Evolutionary conservation across 2,888 invertebrate species (phyloP).

Genomic region (Nephrocerus scutellatus): DNA sequence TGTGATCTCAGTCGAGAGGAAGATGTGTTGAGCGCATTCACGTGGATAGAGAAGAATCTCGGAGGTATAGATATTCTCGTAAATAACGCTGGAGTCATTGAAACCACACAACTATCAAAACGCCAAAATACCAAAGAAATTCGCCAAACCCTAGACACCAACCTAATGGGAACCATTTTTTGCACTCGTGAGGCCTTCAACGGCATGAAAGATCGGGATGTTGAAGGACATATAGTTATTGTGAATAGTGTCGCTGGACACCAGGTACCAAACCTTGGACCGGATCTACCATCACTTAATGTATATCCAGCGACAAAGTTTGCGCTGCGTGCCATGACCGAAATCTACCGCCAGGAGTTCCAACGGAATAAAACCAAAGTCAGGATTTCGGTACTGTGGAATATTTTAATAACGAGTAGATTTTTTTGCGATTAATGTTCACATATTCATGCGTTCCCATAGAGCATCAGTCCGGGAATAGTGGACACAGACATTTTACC

Average conservation of each 20-base stretch:
- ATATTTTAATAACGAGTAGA: background rate
- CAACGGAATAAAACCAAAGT: constrained; percentile 38
- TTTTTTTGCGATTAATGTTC: background rate
- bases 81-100: constrained; percentile 55
- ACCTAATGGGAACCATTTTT: constrained; percentile 48
- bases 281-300: constrained; percentile 40
- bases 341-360: constrained; percentile 46
- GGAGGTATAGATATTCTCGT: constrained; percentile 56
- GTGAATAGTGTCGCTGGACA: constrained; percentile 48
- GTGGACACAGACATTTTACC: constrained; percentile 43
- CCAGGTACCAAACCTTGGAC: constrained; percentile 39
- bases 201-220: constrained; percentile 47
- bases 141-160: constrained; percentile 48
- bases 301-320: constrained; percentile 46
- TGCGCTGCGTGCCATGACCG: constrained; percentile 46
- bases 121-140: constrained; percentile 33
- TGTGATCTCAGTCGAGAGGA: constrained; percentile 52
- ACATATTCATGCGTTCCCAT: constrained; percentile 2
- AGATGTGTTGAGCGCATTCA: constrained; percentile 52
- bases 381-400: constrained; percentile 39
- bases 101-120: constrained; percentile 33
- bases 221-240: constrained; percentile 51
- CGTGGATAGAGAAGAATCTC: constrained; percentile 48
- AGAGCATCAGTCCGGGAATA: constrained; percentile 42
- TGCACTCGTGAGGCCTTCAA: constrained; percentile 51